Base-by-base conservation (phyloP, 2,113 vertebrate genomes). In the Oreochromis tanganicae region DNA sequence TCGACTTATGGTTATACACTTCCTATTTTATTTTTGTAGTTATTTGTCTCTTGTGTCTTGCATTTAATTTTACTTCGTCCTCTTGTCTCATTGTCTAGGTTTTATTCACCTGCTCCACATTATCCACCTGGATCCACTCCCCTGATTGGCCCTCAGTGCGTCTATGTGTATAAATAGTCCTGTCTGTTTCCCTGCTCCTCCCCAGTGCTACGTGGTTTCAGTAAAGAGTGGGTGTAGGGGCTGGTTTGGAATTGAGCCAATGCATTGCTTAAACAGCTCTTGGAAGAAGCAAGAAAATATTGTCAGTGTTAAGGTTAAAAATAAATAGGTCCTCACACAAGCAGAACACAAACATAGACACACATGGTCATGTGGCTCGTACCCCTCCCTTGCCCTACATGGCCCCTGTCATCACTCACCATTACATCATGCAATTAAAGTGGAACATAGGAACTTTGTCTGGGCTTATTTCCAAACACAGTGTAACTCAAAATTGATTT, bases 351-450 rank as follows among this genome's bases (percentile, higher is more conserved):
- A 81, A 56, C 71, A 32, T 54, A 38, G 59, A 57, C 59, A 56
- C 57, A 34, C 48, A 46, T 16, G 5, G 54, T 61, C 38, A 34
- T 16, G 54, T 52, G 73, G 46, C 46, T 78, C 52, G 19, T 38
- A 75, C 55, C 27, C 41, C 32, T 59, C 21, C 27, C 17, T 17
- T 6, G n/a, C 54, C 52, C 32, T 16, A 19, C 84, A 54, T 52
- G 38, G 43, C 61, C 16, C 71, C 19, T 4, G 87, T 85, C 88
- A 88, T 84, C 86, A 16, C 84, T 85, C 84, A 81, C 34, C 82
- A 89, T 92, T 91, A 94, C 88, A 92, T 94, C 91, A 93, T 91
- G 93, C 88, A 91, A 93, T 95, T 88, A 93, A 80, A 84, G 43
- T 36, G 32, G 87, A 93, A 91, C 93, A 89, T 48, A 75, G 59